Percentiles rank a stretch among this genome's conserved stretches.
These are phyloP conservation scores for Cavia aperea DNA, from an alignment of 2,113 vertebrate genomes.

Conservation along the genomic window DNA sequence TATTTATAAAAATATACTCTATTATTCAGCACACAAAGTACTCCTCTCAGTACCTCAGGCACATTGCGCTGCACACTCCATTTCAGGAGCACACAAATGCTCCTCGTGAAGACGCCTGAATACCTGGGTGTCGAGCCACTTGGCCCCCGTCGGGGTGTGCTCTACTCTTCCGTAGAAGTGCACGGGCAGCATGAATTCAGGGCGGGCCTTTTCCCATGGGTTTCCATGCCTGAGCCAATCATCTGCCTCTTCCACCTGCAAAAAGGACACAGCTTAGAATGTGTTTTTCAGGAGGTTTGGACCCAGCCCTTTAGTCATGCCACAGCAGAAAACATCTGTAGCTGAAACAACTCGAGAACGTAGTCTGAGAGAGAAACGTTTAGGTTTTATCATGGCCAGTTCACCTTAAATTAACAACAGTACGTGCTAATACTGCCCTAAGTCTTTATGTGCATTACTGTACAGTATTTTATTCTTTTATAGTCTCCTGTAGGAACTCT, in stretches of 20 bases:
- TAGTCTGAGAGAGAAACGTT: not conserved
- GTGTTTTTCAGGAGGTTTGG: not conserved
- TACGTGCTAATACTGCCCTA: not conserved
- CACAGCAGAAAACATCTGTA: not conserved
- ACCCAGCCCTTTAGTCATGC: not conserved
- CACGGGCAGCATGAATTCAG: slow-evolving; percentile 94
- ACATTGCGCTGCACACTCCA: not conserved
- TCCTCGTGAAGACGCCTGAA: accelerated
- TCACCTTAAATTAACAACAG: not conserved
- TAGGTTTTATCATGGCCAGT: not conserved
- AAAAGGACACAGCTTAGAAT: not conserved
- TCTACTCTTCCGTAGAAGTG: slow-evolving; percentile 93
- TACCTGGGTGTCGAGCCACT: slow-evolving; percentile 95
- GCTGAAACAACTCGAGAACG: not conserved
- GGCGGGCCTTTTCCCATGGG: slow-evolving; percentile 96
- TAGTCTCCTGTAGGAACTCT: not conserved
- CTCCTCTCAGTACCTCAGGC: not conserved
- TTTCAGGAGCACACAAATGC: not conserved
- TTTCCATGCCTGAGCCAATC: slow-evolving; percentile 96
- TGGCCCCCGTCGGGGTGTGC: slow-evolving; percentile 75
- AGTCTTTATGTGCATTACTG: not conserved
- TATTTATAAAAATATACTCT: not conserved
- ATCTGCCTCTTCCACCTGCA: slow-evolving; percentile 93
- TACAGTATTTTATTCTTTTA: not conserved
- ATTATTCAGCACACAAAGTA: not conserved